phyloP scores from a whole-genome alignment of 1,140 invertebrate genomes.

The Drosophila subobscura region DNA sequence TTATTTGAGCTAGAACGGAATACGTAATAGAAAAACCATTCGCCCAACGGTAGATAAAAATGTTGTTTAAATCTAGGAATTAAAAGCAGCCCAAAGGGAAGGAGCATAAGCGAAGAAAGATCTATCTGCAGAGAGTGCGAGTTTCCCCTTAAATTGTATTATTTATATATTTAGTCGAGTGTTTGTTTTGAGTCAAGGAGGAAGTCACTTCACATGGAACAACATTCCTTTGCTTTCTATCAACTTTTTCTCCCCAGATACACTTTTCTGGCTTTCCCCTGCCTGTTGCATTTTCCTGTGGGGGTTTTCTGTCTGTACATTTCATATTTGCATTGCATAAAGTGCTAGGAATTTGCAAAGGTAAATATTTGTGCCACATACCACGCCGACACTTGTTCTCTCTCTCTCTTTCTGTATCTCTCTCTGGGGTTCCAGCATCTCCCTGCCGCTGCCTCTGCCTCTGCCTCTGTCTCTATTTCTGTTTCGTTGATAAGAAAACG shows the following conservation, averaged over 20 bases:
- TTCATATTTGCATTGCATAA: constrained; percentile 46
- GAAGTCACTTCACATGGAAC: no score
- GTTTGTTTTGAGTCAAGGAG: no score
- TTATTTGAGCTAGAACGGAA: constrained; percentile 29
- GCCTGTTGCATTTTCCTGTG: constrained; percentile 17
- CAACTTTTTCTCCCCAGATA: neutral
- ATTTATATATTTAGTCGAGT: no score
- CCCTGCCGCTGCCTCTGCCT: constrained; percentile 16
- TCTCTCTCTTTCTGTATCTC: constrained; percentile 20
- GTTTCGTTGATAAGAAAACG: constrained; percentile 58
- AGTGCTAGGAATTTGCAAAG: constrained; percentile 72
- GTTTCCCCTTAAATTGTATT: no score
- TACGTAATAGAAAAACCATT: constrained; percentile 28
- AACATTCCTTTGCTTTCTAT: no score
- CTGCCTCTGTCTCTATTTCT: constrained; percentile 25
- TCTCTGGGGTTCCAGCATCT: constrained; percentile 2
- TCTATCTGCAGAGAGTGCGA: no score
- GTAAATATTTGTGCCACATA: constrained; percentile 71
- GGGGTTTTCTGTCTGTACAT: constrained; percentile 32
- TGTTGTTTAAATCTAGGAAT: constrained; percentile 10
- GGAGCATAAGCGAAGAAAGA: no score
- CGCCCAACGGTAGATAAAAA: constrained; percentile 17
- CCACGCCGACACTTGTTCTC: constrained; percentile 21
- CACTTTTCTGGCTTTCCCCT: neutral
- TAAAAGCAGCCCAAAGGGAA: neutral